A percentile compares a stretch with the other conserved stretches of the same genome.
These are phyloP conservation scores for Trissonchulus sp. DNA, from an alignment of 2,888 invertebrate species.

Conservation along the genomic window DNA sequence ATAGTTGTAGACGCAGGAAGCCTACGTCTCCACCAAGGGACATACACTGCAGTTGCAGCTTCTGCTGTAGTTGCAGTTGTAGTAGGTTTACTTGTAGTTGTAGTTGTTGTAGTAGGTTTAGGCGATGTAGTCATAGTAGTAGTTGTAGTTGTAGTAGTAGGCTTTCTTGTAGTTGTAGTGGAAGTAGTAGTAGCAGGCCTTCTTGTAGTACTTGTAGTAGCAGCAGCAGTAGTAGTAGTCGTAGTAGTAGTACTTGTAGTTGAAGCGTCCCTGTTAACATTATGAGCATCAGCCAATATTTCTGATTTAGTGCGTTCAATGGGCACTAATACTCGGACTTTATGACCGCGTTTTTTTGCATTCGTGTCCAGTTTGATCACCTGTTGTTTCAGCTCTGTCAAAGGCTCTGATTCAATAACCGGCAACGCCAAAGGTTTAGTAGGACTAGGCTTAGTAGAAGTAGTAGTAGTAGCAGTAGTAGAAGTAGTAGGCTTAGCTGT, in stretches of 20 bases:
- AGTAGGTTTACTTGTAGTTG: neutral
- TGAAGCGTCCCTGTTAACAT: neutral
- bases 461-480: neutral
- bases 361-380: too few relatives aligned
- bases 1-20: neutral
- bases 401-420: neutral
- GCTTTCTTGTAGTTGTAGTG: neutral
- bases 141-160: neutral
- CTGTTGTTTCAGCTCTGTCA: neutral
- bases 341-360: constrained; percentile 1
- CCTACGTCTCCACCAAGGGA: too few relatives aligned
- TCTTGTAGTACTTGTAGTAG: neutral
- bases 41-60: neutral
- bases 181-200: neutral
- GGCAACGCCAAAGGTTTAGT: neutral
- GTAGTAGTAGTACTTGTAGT: neutral
- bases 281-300: neutral
- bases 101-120: neutral
- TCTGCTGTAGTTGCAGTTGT: neutral
- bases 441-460: neutral
- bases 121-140: constrained; percentile 1
- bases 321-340: neutral
- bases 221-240: neutral
- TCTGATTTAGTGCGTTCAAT: neutral
- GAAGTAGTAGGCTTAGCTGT: neutral